Percentiles rank a stretch among this genome's conserved stretches.
Evolutionary conservation across 2,888 invertebrate genomes (phyloP).

Genomic region (Hermaeophaga mercurialis): DNA sequence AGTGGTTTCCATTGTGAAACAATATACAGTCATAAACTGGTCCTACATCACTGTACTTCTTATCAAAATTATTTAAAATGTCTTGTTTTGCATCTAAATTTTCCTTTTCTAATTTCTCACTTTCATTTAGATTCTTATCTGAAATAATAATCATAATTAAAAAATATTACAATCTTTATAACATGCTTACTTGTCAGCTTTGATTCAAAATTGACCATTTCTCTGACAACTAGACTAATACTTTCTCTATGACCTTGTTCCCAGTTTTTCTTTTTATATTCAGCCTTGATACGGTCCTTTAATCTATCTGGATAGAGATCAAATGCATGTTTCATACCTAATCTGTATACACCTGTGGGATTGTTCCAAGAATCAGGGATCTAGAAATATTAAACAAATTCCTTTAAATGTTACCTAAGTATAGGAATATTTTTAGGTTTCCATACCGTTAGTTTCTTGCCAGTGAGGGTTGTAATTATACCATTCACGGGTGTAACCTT

Average conservation of each 20-base stretch:
- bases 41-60: slow-evolving; percentile 85
- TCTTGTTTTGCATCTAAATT: slow-evolving; percentile 88
- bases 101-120: slow-evolving; percentile 84
- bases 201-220: slow-evolving; percentile 76
- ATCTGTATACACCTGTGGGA: slow-evolving; percentile 80
- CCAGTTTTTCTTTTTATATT: slow-evolving; percentile 81
- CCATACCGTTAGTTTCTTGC: slow-evolving; percentile 82
- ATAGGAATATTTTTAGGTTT: no score
- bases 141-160: no score
- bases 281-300: slow-evolving; percentile 76
- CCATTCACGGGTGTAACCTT: slow-evolving; percentile 72
- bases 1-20: slow-evolving; percentile 89
- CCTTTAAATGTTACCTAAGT: no score
- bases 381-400: no score
- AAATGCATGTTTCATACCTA: slow-evolving; percentile 85
- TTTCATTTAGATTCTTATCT: slow-evolving; percentile 50
- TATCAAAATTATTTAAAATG: slow-evolving; percentile 79
- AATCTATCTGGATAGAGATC: slow-evolving; percentile 86
- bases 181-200: slow-evolving; percentile 37
- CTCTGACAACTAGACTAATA: slow-evolving; percentile 76
- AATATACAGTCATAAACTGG: slow-evolving; percentile 93
- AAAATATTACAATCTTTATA: no score
- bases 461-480: slow-evolving; percentile 81
- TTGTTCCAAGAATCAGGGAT: slow-evolving; percentile 84
- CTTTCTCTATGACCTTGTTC: slow-evolving; percentile 81